Conservation (phyloP, 2,888 invertebrate genomes). For the Melanophora roralis region DNA sequence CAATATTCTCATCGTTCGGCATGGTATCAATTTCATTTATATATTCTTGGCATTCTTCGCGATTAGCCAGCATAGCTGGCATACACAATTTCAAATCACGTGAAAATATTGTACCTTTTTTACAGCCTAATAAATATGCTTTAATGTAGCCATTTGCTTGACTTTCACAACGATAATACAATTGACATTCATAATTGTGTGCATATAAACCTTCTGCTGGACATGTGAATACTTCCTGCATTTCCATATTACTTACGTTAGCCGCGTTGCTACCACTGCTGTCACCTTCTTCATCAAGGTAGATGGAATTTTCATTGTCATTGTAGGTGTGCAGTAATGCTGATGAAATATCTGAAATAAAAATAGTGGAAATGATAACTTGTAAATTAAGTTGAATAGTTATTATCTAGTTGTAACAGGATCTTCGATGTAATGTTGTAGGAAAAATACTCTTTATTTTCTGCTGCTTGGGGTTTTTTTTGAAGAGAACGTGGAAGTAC, state of each 20-base stretch:
- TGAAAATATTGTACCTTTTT: conserved; percentile 86
- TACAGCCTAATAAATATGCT: conserved; percentile 84
- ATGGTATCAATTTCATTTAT: conserved; percentile 73
- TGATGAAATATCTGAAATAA: conserved; percentile 67
- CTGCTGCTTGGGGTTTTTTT: background rate
- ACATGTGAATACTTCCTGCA: conserved; percentile 78
- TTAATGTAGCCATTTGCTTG: conserved; percentile 78
- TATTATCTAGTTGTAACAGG: conserved; percentile 4
- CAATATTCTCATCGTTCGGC: conserved; percentile 58
- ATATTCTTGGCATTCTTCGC: conserved; percentile 82
- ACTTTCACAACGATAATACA: conserved; percentile 86
- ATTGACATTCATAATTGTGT: conserved; percentile 84
- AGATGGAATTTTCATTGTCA: conserved; percentile 56
- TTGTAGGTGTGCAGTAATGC: conserved; percentile 56
- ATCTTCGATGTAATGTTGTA: conserved; percentile 11
- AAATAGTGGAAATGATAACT: conserved; percentile 21
- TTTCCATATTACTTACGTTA: conserved; percentile 44
- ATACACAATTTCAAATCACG: conserved; percentile 83
- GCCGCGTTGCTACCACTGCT: conserved; percentile 2
- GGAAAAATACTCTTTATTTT: background rate
- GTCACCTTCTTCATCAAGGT: conserved; percentile 41
- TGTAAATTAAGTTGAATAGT: conserved; percentile 26
- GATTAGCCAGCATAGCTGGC: conserved; percentile 82
- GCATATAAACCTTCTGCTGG: conserved; percentile 84
- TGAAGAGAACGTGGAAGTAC: background rate